Evolutionary conservation across 2,888 invertebrate genomes (phyloP).

Genomic region (Beris morrisii): DNA sequence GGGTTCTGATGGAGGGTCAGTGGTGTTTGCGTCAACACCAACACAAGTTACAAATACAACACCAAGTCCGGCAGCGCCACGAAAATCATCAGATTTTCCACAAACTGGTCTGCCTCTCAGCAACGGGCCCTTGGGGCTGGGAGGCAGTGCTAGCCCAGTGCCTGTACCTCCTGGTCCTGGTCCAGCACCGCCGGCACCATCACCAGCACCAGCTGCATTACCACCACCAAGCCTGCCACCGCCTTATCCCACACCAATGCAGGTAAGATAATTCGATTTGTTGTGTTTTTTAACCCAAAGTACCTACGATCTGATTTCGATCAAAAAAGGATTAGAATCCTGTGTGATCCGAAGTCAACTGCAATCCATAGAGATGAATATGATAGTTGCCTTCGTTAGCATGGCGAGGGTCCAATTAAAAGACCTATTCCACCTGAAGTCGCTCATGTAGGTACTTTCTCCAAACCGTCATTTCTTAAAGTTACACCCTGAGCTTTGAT

Average conservation of each 20-base stretch:
- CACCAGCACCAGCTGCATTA: constrained; percentile 70
- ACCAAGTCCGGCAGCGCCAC: constrained; percentile 63
- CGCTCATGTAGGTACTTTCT: too few species aligned
- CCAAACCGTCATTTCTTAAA: too few species aligned
- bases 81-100: constrained; percentile 68
- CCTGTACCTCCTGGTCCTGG: constrained; percentile 66
- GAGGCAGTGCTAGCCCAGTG: constrained; percentile 65
- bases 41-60: constrained; percentile 52
- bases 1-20: constrained; percentile 78
- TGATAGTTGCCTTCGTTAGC: too few species aligned
- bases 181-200: constrained; percentile 67
- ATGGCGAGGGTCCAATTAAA: too few species aligned
- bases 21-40: constrained; percentile 69
- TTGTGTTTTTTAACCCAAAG: too few species aligned
- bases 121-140: constrained; percentile 64
- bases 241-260: constrained; percentile 60
- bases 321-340: too few species aligned
- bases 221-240: constrained; percentile 68
- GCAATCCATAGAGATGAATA: too few species aligned
- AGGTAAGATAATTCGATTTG: constrained; percentile 43
- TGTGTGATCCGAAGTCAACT: too few species aligned
- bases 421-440: too few species aligned
- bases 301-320: too few species aligned
- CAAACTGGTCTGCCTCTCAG: constrained; percentile 60
- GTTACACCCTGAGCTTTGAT: too few species aligned